Percentiles rank a stretch among this genome's conserved stretches.
Evolutionary conservation across 2,113 vertebrate species (phyloP).

Genomic region (Gasterosteus nipponicus): DNA sequence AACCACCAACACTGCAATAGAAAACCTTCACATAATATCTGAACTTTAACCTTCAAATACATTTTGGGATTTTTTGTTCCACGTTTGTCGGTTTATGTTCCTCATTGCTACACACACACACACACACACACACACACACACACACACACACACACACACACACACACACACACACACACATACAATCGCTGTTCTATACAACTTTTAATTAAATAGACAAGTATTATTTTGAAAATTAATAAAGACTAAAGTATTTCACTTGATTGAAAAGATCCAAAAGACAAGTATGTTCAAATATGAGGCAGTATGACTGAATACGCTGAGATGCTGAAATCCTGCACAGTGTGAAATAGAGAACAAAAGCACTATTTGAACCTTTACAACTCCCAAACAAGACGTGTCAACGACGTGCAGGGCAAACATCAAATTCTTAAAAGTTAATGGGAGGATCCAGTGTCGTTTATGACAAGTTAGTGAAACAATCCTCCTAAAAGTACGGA

Average conservation of each 20-base stretch:
- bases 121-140: too few relatives aligned
- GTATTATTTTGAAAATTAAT: conserved; percentile 20
- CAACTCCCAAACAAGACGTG: background rate
- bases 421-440: background rate
- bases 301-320: background rate
- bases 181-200: background rate
- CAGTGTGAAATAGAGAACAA: background rate
- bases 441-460: background rate
- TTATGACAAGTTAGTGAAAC: background rate
- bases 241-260: background rate
- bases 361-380: too few relatives aligned
- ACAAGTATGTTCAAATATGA: background rate
- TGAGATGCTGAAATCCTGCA: background rate
- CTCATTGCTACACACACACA: background rate
- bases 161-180: too few relatives aligned
- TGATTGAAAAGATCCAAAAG: background rate
- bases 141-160: too few relatives aligned
- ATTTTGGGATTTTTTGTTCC: background rate
- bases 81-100: background rate
- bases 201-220: background rate
- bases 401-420: background rate
- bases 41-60: background rate
- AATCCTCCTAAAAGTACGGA: background rate
- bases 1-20: too few relatives aligned
- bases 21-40: background rate